These are phyloP conservation scores for Gorsachius magnificus DNA, from an alignment of 2,797 vertebrate species.

Conservation along the genomic window DNA sequence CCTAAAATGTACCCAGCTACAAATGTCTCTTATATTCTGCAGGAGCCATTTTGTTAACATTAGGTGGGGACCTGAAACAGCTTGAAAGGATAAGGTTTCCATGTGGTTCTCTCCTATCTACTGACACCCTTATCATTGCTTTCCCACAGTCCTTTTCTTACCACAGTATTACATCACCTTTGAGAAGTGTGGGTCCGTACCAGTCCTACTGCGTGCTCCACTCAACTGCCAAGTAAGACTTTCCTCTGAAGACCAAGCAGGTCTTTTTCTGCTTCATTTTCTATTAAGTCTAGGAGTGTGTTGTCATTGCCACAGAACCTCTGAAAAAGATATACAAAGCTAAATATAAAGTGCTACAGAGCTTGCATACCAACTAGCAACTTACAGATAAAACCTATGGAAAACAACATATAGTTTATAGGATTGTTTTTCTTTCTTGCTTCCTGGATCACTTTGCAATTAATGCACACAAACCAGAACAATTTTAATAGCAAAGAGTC, in stretches of 20 bases:
- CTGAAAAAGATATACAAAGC: neutral
- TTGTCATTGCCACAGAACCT: neutral
- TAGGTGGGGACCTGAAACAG: neutral
- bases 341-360: neutral
- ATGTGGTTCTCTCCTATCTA: neutral
- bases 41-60: neutral
- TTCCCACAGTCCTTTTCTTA: neutral
- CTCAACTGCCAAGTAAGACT: neutral
- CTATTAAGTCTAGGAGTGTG: neutral
- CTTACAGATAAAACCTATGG: neutral
- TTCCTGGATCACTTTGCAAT: neutral
- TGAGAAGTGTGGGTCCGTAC: accelerated
- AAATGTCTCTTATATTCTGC: neutral
- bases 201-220: neutral
- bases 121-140: neutral
- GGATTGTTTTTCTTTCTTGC: neutral
- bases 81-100: neutral
- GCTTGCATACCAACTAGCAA: neutral
- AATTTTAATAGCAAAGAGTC: neutral
- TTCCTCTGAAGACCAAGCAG: neutral
- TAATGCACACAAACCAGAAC: neutral
- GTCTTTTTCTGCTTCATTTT: neutral
- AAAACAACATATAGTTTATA: neutral
- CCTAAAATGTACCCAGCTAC: neutral
- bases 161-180: neutral